phyloP scores from a whole-genome alignment of 2,888 invertebrate genomes.

The Cabera pusaria region DNA sequence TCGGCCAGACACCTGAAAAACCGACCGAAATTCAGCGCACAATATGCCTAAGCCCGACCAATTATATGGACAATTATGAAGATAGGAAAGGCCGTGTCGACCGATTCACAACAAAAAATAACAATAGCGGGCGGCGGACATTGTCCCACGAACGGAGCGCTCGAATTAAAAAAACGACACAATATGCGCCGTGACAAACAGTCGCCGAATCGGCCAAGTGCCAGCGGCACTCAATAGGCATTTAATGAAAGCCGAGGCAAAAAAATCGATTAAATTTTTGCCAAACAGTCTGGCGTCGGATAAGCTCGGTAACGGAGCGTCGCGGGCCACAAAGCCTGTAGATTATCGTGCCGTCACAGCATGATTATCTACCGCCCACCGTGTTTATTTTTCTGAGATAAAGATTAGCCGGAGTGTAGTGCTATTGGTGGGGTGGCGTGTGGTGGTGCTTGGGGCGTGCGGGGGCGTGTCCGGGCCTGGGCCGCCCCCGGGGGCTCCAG shows the following conservation, averaged over 20 bases:
- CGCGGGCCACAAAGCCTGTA: slow-evolving; percentile 74
- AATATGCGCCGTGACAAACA: slow-evolving; percentile 62
- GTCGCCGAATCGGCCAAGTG: slow-evolving; percentile 36
- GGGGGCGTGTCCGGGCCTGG: slow-evolving; percentile 51
- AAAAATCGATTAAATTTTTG: slow-evolving; percentile 64
- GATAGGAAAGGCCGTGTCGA: slow-evolving; percentile 54
- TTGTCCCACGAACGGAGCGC: slow-evolving; percentile 36
- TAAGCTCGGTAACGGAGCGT: slow-evolving; percentile 67
- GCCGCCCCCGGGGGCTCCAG: slow-evolving; percentile 37
- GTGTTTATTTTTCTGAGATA: slow-evolving; percentile 83
- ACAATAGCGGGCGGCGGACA: slow-evolving; percentile 54
- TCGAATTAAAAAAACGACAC: slow-evolving; percentile 54
- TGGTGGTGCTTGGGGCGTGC: slow-evolving; percentile 53
- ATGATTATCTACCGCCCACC: slow-evolving; percentile 80
- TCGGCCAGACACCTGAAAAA: slow-evolving; percentile 32
- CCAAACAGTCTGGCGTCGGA: slow-evolving; percentile 67
- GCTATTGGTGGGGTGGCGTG: slow-evolving; percentile 69
- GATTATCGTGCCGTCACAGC: slow-evolving; percentile 71
- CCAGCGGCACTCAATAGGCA: slow-evolving; percentile 50
- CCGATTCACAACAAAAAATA: slow-evolving; percentile 65
- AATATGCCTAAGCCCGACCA: slow-evolving; percentile 71
- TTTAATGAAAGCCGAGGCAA: slow-evolving; percentile 52
- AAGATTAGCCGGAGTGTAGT: slow-evolving; percentile 78
- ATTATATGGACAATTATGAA: slow-evolving; percentile 78
- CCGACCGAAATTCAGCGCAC: slow-evolving; percentile 42